phyloP scores from a whole-genome alignment of 2,888 invertebrate genomes.

The Erpobdella octoculata region DNA sequence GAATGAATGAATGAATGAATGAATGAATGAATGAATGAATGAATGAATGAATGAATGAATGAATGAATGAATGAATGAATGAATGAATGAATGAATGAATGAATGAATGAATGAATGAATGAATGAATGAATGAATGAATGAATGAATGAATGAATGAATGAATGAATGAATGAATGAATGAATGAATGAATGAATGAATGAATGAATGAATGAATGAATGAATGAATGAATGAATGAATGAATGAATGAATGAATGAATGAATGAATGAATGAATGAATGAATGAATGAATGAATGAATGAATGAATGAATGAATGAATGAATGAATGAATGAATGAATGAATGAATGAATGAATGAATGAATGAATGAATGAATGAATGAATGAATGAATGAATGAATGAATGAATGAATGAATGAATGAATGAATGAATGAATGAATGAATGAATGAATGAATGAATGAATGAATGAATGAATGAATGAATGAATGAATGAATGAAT shows the following conservation, averaged over 20 bases:
- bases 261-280: conserved; percentile 12
- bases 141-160: conserved; percentile 11
- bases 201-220: conserved; percentile 9
- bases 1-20: conserved; percentile 9
- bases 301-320: conserved; percentile 19
- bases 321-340: not conserved
- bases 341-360: conserved; percentile 15
- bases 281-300: conserved; percentile 10
- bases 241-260: conserved; percentile 17
- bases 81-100: conserved; percentile 7
- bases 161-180: conserved; percentile 20
- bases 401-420: conserved; percentile 1
- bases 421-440: conserved; percentile 20
- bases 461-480: not conserved
- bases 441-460: conserved; percentile 13
- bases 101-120: conserved; percentile 17
- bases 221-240: conserved; percentile 3
- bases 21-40: conserved; percentile 21
- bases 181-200: not conserved
- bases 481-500: conserved; percentile 16
- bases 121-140: conserved; percentile 7
- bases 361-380: not conserved
- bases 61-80: conserved; percentile 5
- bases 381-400: conserved; percentile 16
- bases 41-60: conserved; percentile 1